Conservation (phyloP, 2,113 vertebrate genomes). For the Eudyptes chrysolophus region DNA sequence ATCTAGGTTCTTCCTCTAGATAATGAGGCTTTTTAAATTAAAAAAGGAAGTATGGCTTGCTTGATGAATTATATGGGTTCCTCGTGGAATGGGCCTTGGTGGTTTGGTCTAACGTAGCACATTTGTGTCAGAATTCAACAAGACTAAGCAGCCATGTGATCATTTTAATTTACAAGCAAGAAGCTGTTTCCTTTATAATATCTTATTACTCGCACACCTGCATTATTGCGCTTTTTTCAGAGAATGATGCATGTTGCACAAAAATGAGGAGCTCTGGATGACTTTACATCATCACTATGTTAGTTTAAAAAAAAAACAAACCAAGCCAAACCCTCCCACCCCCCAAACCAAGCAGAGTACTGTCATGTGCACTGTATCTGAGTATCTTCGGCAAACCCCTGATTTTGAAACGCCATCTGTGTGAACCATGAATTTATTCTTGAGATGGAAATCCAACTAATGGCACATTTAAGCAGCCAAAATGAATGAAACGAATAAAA, state of each 20-base stretch:
- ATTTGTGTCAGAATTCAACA: neutral
- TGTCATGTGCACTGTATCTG: neutral
- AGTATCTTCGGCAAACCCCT: neutral
- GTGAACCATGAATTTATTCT: neutral
- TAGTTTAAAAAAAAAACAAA: fast-evolving
- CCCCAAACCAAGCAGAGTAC: neutral
- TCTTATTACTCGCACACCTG: neutral
- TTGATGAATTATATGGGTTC: neutral
- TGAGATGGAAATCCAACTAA: neutral
- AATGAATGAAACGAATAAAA: neutral
- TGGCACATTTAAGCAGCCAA: neutral
- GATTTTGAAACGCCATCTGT: neutral
- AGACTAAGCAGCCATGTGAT: neutral
- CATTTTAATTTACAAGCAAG: neutral
- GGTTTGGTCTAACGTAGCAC: neutral
- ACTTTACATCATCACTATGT: neutral
- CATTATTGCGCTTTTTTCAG: neutral
- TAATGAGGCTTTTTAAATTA: neutral
- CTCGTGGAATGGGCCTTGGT: neutral
- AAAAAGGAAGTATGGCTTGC: neutral
- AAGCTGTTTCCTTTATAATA: neutral
- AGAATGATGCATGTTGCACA: neutral
- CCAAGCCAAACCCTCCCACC: neutral
- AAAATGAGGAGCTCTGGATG: neutral
- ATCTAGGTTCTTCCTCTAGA: neutral